Evolutionary conservation across 1,140 invertebrate genomes (phyloP), one percentile per base, ranked within the genome.

Genomic region (Drosophila baimaii): DNA sequence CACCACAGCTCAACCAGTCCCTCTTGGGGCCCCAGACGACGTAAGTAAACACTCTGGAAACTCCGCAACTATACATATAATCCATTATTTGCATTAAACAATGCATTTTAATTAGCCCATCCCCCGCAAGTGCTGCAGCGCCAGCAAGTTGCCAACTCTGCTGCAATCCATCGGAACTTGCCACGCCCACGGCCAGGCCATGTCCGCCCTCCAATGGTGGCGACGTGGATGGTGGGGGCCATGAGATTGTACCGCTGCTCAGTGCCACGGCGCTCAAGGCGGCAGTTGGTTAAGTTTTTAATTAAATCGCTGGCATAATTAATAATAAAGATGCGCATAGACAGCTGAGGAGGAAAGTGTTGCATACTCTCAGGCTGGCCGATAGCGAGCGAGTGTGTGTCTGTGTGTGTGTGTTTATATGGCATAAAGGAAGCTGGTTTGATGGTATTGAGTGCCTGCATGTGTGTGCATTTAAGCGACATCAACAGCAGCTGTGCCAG

Each of bases 41-140:
- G 83, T 83, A 86, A 89, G 72, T 75, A 80, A 82, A 81, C 56
- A 80, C 56, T 66, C 61, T 76, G 54, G 7, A 59, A 74, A 62
- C 58, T 57, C 59, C 46, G 49, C 65, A 77, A 71, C 61, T 64
- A 41, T 55, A 54, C 63, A 69, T 77, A 81, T 76, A 83, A 82
- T 69, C 59, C 62, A 61, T 77, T 81, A 81, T 77, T 61, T 80
- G 62, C 69, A 43, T 79, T 46, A 69, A 64, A 84, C 83, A 85
- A 82, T 85, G 79, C 83, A 89, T 84, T 83, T 86, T 89, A 86
- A 86, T 86, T 86, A 86, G 83, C 77, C 71, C 80, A 80, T 46
- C 37, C 51, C 57, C 71, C 64, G 61, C 77, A 72, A 70, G 23
- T 76, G 51, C 17, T 54, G 58, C 68, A 41, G 46, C 47, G 64